These are phyloP conservation scores for Embidobia sp. DNA, from an alignment of 2,888 invertebrate genomes.

Conservation along the genomic window DNA sequence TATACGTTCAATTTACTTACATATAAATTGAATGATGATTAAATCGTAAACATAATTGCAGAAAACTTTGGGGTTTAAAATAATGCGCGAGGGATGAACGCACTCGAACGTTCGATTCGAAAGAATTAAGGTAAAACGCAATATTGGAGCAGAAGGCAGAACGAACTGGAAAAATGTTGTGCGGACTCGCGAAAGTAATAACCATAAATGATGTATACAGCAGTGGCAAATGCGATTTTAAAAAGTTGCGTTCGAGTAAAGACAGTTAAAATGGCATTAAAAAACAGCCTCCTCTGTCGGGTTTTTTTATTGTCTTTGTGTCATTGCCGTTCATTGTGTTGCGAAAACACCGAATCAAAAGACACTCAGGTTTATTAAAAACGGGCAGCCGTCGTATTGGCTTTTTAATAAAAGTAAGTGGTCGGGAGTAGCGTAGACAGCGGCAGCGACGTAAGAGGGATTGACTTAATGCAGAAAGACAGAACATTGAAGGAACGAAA, in stretches of 20 bases:
- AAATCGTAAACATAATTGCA: too few species aligned
- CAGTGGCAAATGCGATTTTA: constrained; percentile 41
- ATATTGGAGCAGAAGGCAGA: too few species aligned
- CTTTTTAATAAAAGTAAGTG: constrained; percentile 65
- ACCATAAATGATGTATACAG: constrained; percentile 35
- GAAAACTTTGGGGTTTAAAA: too few species aligned
- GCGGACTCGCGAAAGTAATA: constrained; percentile 3
- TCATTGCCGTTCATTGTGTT: constrained; percentile 52
- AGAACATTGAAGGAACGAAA: constrained; percentile 59
- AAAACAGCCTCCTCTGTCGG: constrained; percentile 25
- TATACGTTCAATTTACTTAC: constrained; percentile 30
- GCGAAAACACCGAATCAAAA: constrained; percentile 62
- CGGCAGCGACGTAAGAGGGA: constrained; percentile 36
- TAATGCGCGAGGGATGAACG: too few species aligned
- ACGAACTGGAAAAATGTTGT: too few species aligned
- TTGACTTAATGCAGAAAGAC: constrained; percentile 59
- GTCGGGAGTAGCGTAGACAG: constrained; percentile 40
- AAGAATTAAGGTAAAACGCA: too few species aligned
- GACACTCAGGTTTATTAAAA: constrained; percentile 66
- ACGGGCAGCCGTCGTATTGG: constrained; percentile 45
- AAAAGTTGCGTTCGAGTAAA: constrained; percentile 33
- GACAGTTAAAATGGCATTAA: constrained; percentile 41
- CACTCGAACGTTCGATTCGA: too few species aligned
- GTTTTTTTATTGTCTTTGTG: constrained; percentile 35
- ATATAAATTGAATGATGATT: too few species aligned